Evolutionary conservation across 2,888 invertebrate genomes (phyloP).

Genomic region (Leptodirus hochenwartii): DNA sequence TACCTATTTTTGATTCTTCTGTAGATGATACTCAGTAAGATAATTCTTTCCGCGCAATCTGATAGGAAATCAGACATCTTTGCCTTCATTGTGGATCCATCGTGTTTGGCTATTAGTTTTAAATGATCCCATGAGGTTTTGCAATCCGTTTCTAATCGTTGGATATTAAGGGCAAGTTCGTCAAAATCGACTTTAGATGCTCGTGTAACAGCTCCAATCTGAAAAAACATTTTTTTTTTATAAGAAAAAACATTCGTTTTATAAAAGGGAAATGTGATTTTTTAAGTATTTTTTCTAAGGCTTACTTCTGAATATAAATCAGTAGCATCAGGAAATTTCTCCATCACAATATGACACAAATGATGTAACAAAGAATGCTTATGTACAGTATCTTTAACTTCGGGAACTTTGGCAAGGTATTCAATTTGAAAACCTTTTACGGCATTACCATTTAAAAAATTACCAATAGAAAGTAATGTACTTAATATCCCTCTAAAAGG

Average conservation of each 20-base stretch:
- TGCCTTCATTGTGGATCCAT: slow-evolving; percentile 73
- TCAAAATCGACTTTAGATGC: slow-evolving; percentile 94
- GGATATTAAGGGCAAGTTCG: slow-evolving; percentile 68
- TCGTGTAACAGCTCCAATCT: slow-evolving; percentile 77
- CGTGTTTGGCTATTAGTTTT: slow-evolving; percentile 88
- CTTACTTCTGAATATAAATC: slow-evolving; percentile 92
- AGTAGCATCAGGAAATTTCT: slow-evolving; percentile 85
- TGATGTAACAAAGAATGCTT: slow-evolving; percentile 97
- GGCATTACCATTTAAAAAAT: slow-evolving; percentile 83
- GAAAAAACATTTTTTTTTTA: slow-evolving; percentile 16
- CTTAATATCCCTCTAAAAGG: slow-evolving; percentile 75
- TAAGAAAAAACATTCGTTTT: background rate
- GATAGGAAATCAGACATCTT: slow-evolving; percentile 92
- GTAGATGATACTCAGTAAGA: slow-evolving; percentile 80
- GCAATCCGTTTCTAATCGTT: slow-evolving; percentile 85
- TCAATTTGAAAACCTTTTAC: slow-evolving; percentile 96
- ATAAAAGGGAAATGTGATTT: slow-evolving; percentile 1
- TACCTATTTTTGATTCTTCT: slow-evolving; percentile 80
- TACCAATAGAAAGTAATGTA: slow-evolving; percentile 85
- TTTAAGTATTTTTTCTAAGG: slow-evolving; percentile 4
- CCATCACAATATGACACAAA: slow-evolving; percentile 92
- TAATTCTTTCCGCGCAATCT: slow-evolving; percentile 94
- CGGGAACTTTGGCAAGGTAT: slow-evolving; percentile 91
- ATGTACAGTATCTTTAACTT: slow-evolving; percentile 98
- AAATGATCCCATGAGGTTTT: slow-evolving; percentile 95